Percentiles rank a stretch among this genome's conserved stretches.
phyloP scores from a whole-genome alignment of 2,888 invertebrate species.

The Luperina testacea region DNA sequence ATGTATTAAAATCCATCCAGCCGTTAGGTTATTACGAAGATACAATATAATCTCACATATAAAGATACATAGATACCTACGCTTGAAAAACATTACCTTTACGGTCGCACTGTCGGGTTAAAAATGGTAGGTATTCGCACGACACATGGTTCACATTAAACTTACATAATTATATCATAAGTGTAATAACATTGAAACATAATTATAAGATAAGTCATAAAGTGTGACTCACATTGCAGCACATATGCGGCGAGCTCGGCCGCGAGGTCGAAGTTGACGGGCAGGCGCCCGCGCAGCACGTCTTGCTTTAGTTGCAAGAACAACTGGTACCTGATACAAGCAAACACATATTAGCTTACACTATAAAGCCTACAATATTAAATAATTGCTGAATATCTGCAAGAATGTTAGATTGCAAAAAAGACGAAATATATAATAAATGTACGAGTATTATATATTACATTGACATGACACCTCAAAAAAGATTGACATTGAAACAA shows the following conservation, averaged over 20 bases:
- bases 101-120: background rate
- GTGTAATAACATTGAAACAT: slow-evolving; percentile 26
- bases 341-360: slow-evolving; percentile 44
- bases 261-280: slow-evolving; percentile 97
- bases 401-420: background rate
- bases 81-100: background rate
- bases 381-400: background rate
- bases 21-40: background rate
- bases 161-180: background rate
- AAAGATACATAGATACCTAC: background rate
- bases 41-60: background rate
- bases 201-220: slow-evolving; percentile 23
- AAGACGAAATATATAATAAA: background rate
- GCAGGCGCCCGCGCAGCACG: slow-evolving; percentile 97
- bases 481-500: slow-evolving; percentile 5
- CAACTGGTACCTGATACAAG: slow-evolving; percentile 95
- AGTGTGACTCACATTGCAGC: slow-evolving; percentile 95
- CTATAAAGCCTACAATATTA: background rate
- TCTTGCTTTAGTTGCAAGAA: slow-evolving; percentile 99
- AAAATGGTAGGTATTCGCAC: background rate
- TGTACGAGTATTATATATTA: background rate
- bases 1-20: background rate
- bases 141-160: background rate
- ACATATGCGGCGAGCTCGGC: slow-evolving; percentile 98
- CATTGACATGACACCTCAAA: background rate